phyloP scores from a whole-genome alignment of 1,140 invertebrate species.

The Idris sp. region DNA sequence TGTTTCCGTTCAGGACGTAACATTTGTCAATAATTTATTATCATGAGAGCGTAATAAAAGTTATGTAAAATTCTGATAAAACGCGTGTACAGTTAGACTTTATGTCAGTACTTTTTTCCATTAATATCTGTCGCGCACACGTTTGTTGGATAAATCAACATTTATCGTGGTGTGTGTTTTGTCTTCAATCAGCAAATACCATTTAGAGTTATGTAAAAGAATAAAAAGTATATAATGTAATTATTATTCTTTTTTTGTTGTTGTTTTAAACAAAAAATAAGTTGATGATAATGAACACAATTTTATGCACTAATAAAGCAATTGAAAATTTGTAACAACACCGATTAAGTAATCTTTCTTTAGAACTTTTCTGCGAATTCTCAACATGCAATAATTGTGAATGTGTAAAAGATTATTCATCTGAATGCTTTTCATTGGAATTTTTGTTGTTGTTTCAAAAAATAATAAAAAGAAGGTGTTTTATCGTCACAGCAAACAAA shows the following conservation, averaged over 20 bases:
- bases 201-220: conserved; percentile 26
- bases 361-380: conserved; percentile 33
- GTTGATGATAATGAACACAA: conserved; percentile 11
- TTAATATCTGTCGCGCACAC: background rate
- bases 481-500: too few species aligned
- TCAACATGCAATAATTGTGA: conserved; percentile 7
- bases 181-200: too few species aligned
- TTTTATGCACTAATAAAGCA: conserved; percentile 21
- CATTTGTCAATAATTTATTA: conserved; percentile 16
- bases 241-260: too few species aligned
- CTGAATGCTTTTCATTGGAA: conserved; percentile 19
- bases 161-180: conserved; percentile 6
- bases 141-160: conserved; percentile 15
- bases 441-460: too few species aligned
- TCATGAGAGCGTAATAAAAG: conserved; percentile 10
- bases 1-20: too few species aligned
- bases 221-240: conserved; percentile 15
- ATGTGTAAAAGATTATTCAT: conserved; percentile 19
- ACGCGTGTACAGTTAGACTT: conserved; percentile 23
- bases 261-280: conserved; percentile 11
- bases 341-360: conserved; percentile 46
- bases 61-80: conserved; percentile 37
- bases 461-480: too few species aligned
- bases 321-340: conserved; percentile 24
- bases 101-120: conserved; percentile 9